phyloP scores from a whole-genome alignment of 2,113 vertebrate genomes.

The Callithrix jacchus region DNA sequence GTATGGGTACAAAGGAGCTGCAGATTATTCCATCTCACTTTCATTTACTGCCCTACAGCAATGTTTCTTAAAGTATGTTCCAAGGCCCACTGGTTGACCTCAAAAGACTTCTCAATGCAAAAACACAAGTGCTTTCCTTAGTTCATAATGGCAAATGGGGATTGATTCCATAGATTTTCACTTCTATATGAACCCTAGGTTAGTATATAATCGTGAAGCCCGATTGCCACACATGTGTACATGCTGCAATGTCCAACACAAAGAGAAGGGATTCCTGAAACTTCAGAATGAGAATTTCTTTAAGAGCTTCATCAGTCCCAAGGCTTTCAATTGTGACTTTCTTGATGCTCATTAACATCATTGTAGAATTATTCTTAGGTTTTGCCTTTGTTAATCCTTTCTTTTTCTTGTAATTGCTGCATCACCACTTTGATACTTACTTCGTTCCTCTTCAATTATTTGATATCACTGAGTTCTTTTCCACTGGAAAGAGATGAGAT shows the following conservation, averaged over 20 bases:
- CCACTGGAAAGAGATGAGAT: constrained; percentile 29
- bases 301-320: neutral
- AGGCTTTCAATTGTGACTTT: neutral
- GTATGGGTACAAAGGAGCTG: neutral
- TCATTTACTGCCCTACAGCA: neutral
- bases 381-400: constrained; percentile 51
- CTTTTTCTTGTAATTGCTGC: constrained; percentile 27
- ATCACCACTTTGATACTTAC: constrained; percentile 40
- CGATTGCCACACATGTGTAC: neutral
- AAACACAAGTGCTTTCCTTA: constrained; percentile 25
- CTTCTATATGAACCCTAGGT: neutral
- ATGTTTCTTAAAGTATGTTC: neutral
- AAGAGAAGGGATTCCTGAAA: neutral
- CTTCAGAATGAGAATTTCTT: constrained; percentile 19
- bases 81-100: neutral
- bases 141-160: neutral
- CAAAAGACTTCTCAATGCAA: neutral
- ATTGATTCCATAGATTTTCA: neutral
- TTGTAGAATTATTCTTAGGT: constrained; percentile 17
- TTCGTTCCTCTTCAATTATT: constrained; percentile 53
- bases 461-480: constrained; percentile 54
- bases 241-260: neutral
- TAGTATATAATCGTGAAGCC: neutral
- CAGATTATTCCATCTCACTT: constrained; percentile 18
- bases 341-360: constrained; percentile 29